Evolutionary conservation across 2,113 vertebrate species (phyloP).

Genomic region (Anhinga rufa): DNA sequence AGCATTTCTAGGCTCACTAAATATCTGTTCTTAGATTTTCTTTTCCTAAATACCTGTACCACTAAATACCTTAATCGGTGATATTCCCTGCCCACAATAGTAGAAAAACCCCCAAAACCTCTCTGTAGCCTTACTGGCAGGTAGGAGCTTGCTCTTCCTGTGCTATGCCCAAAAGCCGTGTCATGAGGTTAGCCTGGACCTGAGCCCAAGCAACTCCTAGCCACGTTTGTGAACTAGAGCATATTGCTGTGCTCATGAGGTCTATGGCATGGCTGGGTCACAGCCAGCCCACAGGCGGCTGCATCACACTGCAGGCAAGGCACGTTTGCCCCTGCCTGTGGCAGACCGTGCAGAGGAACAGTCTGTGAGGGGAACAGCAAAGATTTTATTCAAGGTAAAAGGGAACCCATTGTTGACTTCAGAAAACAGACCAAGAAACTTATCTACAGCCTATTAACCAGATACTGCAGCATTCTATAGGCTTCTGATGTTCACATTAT

Average conservation of each 20-base stretch:
- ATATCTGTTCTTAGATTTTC: not conserved
- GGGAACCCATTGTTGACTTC: not conserved
- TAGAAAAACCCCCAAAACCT: not conserved
- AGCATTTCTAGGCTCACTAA: not conserved
- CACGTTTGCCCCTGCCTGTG: accelerated
- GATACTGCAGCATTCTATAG: not conserved
- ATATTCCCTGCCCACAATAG: not conserved
- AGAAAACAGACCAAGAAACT: not conserved
- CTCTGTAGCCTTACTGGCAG: not conserved
- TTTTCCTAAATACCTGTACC: not conserved
- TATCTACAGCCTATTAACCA: not conserved
- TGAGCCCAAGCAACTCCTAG: not conserved
- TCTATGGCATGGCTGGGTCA: not conserved
- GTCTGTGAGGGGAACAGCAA: not conserved
- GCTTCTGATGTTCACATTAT: conserved; percentile 30
- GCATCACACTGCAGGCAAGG: not conserved
- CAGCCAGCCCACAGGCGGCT: not conserved
- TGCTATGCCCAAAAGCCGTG: not conserved
- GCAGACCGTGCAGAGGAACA: not conserved
- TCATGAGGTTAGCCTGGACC: not conserved
- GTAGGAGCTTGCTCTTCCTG: not conserved
- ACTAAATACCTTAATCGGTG: not conserved
- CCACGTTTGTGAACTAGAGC: not conserved
- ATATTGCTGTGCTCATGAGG: not conserved
- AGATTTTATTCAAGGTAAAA: not conserved